Conservation (phyloP, 2,888 invertebrate genomes). For the Drosophila flavopinicola region DNA sequence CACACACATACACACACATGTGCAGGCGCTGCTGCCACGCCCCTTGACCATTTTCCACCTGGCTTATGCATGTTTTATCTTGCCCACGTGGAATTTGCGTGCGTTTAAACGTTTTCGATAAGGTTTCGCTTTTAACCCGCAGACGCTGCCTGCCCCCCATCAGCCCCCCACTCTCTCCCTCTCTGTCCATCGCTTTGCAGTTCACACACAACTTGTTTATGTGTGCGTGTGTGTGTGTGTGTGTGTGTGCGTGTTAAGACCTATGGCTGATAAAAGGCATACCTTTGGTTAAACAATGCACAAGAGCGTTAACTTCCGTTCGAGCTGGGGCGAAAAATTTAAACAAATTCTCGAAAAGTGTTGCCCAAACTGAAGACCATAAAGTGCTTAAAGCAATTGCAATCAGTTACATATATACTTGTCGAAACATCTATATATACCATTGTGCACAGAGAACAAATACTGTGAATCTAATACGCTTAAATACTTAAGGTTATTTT, state of each 20-base stretch:
- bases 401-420: not conserved
- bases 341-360: conserved; percentile 41
- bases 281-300: conserved; percentile 68
- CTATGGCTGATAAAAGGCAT: conserved; percentile 77
- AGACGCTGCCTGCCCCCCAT: conserved; percentile 41
- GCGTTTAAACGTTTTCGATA: conserved; percentile 81
- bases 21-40: conserved; percentile 21
- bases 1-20: conserved; percentile 16
- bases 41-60: conserved; percentile 50
- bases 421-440: no score
- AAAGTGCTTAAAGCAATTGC: conserved; percentile 59
- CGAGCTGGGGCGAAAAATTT: conserved; percentile 25
- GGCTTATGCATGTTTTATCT: conserved; percentile 80
- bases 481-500: no score
- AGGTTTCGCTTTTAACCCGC: conserved; percentile 80
- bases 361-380: conserved; percentile 42
- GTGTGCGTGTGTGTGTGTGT: conserved; percentile 52
- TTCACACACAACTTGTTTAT: conserved; percentile 22
- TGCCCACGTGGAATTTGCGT: conserved; percentile 81
- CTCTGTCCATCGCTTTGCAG: not conserved
- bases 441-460: no score
- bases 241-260: conserved; percentile 79
- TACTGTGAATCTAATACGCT: no score
- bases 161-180: not conserved
- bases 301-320: conserved; percentile 48